These are phyloP conservation scores for Crocallis elinguaria DNA, from an alignment of 2,888 invertebrate species.

Conservation along the genomic window DNA sequence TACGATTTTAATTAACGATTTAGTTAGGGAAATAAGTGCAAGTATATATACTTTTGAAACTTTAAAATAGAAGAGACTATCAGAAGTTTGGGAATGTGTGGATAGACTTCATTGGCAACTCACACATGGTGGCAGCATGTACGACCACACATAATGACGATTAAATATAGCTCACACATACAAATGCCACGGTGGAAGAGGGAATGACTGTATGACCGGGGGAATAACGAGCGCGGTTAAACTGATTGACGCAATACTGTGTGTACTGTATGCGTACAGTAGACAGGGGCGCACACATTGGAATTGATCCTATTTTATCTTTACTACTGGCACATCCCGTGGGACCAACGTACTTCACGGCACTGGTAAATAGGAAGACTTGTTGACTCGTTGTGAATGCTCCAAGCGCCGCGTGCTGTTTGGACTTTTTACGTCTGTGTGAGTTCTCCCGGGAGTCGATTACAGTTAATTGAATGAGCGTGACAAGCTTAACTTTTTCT, in stretches of 20 bases:
- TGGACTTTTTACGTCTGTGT: slow-evolving; percentile 60
- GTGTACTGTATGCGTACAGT: slow-evolving; percentile 60
- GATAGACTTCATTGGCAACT: slow-evolving; percentile 79
- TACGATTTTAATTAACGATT: neutral
- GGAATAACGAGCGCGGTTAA: slow-evolving; percentile 68
- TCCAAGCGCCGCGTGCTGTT: slow-evolving; percentile 49
- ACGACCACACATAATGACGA: slow-evolving; percentile 69
- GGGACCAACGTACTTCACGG: slow-evolving; percentile 73
- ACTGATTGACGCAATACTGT: slow-evolving; percentile 77
- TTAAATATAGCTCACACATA: slow-evolving; percentile 80
- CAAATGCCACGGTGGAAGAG: slow-evolving; percentile 42
- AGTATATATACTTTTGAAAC: neutral
- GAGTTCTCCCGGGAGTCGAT: slow-evolving; percentile 56
- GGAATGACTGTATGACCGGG: slow-evolving; percentile 69
- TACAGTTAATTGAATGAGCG: slow-evolving; percentile 54
- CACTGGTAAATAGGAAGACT: slow-evolving; percentile 65
- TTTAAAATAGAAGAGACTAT: neutral
- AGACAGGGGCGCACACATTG: slow-evolving; percentile 67
- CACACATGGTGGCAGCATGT: slow-evolving; percentile 76
- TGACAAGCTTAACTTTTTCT: slow-evolving; percentile 32
- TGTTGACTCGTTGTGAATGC: slow-evolving; percentile 71
- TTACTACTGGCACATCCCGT: slow-evolving; percentile 77
- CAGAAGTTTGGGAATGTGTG: slow-evolving; percentile 68
- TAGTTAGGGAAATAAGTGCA: no score
- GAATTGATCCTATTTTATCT: slow-evolving; percentile 71